Evolutionary conservation across 2,113 vertebrate species (phyloP), one percentile per base, ranked within the genome.

Genomic region (Acanthisitta chloris): DNA sequence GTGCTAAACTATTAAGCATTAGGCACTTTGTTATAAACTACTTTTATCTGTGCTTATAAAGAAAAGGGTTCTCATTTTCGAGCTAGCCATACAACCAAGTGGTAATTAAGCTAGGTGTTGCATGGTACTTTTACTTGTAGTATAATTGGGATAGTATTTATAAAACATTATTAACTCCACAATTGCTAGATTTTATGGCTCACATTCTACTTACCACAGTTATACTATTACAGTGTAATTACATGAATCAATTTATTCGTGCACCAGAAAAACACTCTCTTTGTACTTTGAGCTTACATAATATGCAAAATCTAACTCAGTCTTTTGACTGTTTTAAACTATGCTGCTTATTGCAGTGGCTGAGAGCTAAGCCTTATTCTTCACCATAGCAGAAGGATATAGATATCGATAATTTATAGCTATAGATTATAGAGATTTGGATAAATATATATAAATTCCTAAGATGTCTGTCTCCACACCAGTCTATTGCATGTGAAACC

Each of bases 191-290:
- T 94, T 97, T 96, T 92, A 94, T 89, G 42, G 20, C 14, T 92
- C n/a, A 49, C 36, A 77, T 79, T 96, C 64, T 94, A 85, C 55
- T 86, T 71, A 43, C 28, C 95, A 88, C 45, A 95, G 91, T 96
- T 94, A 86, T 61, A 88, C 29, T 95, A 88, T 97, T 97, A 92
- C 25, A 59, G 58, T 92, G 24, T 95, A 97, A 95, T 97, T 95
- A 72, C 57, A 83, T 36, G 7, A 96, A 90, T 95, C 95, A 83
- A 62, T 88, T 95, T 85, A 95, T 91, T 95, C 94, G 55, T 87
- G 51, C n/a, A 92, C 43, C n/a, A 46, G 52, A 83, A 85, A 96
- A 76, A 2, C 74, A 28, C 29, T 86, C 88, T 89, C 25, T 29
- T 29, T 81, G 72, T 96, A 87, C 14, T 43, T 49, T 49, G 7